phyloP scores from a whole-genome alignment of 1,140 invertebrate species.

The Nylanderia fulva region DNA sequence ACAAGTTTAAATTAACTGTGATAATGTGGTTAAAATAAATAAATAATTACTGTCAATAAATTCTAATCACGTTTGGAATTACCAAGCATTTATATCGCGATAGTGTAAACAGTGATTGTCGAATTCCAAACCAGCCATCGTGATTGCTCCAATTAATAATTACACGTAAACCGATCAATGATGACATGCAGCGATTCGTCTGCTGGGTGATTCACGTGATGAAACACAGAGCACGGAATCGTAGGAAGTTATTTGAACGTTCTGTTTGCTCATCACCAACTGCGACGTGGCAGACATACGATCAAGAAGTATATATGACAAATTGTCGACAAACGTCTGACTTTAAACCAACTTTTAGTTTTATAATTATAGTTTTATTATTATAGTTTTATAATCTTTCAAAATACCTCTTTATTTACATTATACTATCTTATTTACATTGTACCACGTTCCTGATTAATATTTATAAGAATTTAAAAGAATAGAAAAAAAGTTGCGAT shows the following conservation, averaged over 20 bases:
- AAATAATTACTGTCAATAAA: neutral
- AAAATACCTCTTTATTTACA: too few species aligned
- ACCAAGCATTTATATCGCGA: neutral
- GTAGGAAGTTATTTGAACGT: conserved; percentile 13
- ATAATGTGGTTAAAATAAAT: neutral
- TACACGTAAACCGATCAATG: neutral
- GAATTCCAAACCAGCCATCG: neutral
- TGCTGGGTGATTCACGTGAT: conserved; percentile 7
- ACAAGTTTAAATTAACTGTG: neutral
- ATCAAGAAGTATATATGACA: neutral
- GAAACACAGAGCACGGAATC: conserved; percentile 16
- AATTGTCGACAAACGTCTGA: neutral
- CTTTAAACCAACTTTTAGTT: too few species aligned
- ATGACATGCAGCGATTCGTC: neutral
- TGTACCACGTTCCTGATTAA: neutral
- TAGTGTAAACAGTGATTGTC: neutral
- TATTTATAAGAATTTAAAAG: neutral
- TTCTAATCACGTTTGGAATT: neutral
- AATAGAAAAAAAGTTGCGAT: neutral
- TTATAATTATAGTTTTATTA: too few species aligned
- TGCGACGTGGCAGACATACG: neutral
- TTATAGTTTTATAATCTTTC: neutral
- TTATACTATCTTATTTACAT: too few species aligned
- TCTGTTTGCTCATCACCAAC: conserved; percentile 23
- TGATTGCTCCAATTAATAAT: neutral